Conservation (phyloP, 2,888 invertebrate genomes). For the Lepidochrysops patricia region DNA sequence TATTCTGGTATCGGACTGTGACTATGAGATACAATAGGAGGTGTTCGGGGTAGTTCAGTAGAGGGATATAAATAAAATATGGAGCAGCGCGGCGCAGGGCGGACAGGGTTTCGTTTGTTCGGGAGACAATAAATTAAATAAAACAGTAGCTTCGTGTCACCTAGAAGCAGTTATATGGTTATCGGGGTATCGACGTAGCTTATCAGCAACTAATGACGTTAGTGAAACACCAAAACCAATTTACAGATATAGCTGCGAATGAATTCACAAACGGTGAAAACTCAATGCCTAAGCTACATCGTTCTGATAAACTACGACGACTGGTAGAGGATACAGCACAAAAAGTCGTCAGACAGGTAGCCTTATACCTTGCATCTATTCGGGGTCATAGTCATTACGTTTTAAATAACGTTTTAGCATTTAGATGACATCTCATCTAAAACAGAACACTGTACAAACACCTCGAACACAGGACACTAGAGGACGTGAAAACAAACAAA, state of each 20-base stretch:
- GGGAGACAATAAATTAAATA: constrained; percentile 56
- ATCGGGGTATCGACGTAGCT: constrained; percentile 47
- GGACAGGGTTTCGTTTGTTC: constrained; percentile 56
- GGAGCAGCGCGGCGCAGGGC: constrained; percentile 56
- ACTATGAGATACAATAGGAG: constrained; percentile 51
- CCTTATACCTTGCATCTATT: constrained; percentile 61
- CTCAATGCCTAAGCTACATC: neutral
- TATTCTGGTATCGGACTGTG: constrained; percentile 39
- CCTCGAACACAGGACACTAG: constrained; percentile 38
- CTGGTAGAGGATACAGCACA: constrained; percentile 57
- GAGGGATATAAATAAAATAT: constrained; percentile 43
- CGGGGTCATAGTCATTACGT: constrained; percentile 65
- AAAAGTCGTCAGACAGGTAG: constrained; percentile 45
- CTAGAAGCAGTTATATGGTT: constrained; percentile 67
- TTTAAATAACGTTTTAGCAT: constrained; percentile 73
- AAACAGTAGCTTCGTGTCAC: constrained; percentile 68
- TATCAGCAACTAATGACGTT: constrained; percentile 35
- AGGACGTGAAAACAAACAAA: constrained; percentile 52
- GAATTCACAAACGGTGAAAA: neutral
- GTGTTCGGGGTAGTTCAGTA: neutral
- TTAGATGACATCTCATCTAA: constrained; percentile 58
- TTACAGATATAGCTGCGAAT: neutral
- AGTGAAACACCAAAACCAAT: neutral
- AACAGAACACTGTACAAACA: constrained; percentile 55
- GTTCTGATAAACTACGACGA: constrained; percentile 25